Evolutionary conservation across 1,140 invertebrate species (phyloP).

Genomic region (Cylas formicarius): DNA sequence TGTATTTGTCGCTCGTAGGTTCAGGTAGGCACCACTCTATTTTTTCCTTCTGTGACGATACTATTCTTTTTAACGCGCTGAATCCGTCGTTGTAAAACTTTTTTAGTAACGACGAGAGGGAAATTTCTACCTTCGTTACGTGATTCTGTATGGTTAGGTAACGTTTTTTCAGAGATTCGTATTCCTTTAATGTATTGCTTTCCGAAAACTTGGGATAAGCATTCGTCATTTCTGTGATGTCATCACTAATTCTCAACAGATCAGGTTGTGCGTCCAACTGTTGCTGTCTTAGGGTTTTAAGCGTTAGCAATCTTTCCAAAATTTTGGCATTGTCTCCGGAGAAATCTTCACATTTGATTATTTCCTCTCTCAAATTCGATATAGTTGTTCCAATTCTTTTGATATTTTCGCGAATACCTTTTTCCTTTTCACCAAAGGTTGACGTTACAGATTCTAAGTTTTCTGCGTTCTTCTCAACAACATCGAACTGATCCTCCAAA

Average conservation of each 20-base stretch:
- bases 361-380: slow-evolving; percentile 70
- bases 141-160: slow-evolving; percentile 66
- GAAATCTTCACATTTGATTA: slow-evolving; percentile 86
- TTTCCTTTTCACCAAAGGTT: slow-evolving; percentile 66
- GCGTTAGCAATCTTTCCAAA: slow-evolving; percentile 66
- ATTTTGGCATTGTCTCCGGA: slow-evolving; percentile 81
- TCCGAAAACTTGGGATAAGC: slow-evolving; percentile 74
- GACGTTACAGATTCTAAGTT: slow-evolving; percentile 66
- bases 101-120: slow-evolving; percentile 71
- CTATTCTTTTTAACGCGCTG: slow-evolving; percentile 67
- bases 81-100: slow-evolving; percentile 84
- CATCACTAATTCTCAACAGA: slow-evolving; percentile 59
- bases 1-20: slow-evolving; percentile 79
- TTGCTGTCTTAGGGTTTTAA: slow-evolving; percentile 62
- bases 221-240: slow-evolving; percentile 63
- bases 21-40: slow-evolving; percentile 88
- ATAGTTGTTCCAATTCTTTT: slow-evolving; percentile 63
- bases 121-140: slow-evolving; percentile 73
- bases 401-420: slow-evolving; percentile 59
- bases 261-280: slow-evolving; percentile 56
- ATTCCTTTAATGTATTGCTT: slow-evolving; percentile 69
- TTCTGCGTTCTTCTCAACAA: slow-evolving; percentile 64
- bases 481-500: slow-evolving; percentile 70
- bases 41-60: slow-evolving; percentile 77
- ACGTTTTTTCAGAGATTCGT: slow-evolving; percentile 68